Base-by-base conservation (phyloP, 2,113 vertebrate genomes). In the Oreochromis tanganicae region DNA sequence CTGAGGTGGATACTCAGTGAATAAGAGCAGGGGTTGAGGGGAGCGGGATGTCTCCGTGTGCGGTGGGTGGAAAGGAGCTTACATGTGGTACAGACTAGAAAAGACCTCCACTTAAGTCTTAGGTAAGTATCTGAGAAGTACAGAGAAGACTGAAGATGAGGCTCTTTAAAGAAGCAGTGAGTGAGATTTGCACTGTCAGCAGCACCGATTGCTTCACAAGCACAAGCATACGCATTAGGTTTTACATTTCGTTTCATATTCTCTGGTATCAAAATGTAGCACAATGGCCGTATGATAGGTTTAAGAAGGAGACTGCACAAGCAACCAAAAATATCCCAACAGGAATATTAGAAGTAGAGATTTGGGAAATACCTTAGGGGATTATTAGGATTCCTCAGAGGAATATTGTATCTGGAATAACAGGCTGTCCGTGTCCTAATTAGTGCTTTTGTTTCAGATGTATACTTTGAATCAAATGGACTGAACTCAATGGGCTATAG, bases 341-440 rank as follows among this genome's bases (percentile, higher is more conserved):
- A 78, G 88, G 89, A 87, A 46, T 86, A 84, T 86, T 80, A 80
- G 24, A 83, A 63, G 63, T 2, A 13, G 61, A 88, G 81, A 71
- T 83, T 89, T 82, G 4, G 55, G 27, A 82, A 54, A 83, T 2
- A 61, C 88, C 84, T 52, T 4, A 55, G 85, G 88, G 88, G 56
- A 81, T 75, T 66, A 87, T 88, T 36, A 41, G 81, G 82, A 61
- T 89, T 84, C 92, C 88, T 81, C 41, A 34, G 87, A 87, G 93
- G 84, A 71, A 87, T 82, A 50, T 79, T 57, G 52, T 80, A 90
- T 89, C 87, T 87, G 68, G 85, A 90, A 87, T 87, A 88, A 87
- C 82, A 43, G 84, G 73, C 87, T 81, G 57, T 61, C 86, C 85
- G 16, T 85, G 80, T 83, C 89, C 91, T 91, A 91, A 93, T 94